phyloP scores from a whole-genome alignment of 2,888 invertebrate genomes.

The Thyatira batis region DNA sequence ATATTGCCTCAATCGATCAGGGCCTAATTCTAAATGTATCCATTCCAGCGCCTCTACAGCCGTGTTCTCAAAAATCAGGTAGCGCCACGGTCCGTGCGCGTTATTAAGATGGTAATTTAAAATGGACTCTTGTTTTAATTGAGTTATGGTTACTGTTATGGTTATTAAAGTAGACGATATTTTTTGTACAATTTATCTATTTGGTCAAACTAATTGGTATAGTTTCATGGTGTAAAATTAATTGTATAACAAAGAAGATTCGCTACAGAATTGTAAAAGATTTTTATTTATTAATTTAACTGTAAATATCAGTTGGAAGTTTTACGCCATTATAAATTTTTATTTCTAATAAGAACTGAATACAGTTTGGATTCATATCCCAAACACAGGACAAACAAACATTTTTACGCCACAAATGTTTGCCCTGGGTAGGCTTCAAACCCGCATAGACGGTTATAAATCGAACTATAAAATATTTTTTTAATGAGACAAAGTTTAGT shows the following conservation, averaged over 20 bases:
- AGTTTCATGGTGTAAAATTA: not conserved
- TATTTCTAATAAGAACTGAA: too few species aligned
- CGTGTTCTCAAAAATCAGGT: constrained; percentile 52
- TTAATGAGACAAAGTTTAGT: too few species aligned
- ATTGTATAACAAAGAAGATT: not conserved
- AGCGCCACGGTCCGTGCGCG: constrained; percentile 56
- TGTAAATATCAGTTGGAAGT: too few species aligned
- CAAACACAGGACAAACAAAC: too few species aligned
- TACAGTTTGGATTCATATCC: too few species aligned
- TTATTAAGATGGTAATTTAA: constrained; percentile 71
- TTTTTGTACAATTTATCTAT: constrained; percentile 19
- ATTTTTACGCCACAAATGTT: too few species aligned
- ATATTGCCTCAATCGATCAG: not conserved
- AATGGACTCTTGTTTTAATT: constrained; percentile 73
- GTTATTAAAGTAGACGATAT: constrained; percentile 50
- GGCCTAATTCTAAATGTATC: not conserved
- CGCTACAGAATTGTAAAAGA: not conserved
- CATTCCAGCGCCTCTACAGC: constrained; percentile 40
- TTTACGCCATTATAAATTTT: too few species aligned
- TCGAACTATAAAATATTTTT: too few species aligned
- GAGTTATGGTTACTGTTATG: constrained; percentile 69
- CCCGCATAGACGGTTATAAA: too few species aligned
- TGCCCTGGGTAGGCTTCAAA: too few species aligned
- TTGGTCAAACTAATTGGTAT: not conserved
- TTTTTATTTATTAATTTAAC: too few species aligned